Evolutionary conservation across 2,113 vertebrate species (phyloP).

Genomic region (Heteronetta atricapilla): DNA sequence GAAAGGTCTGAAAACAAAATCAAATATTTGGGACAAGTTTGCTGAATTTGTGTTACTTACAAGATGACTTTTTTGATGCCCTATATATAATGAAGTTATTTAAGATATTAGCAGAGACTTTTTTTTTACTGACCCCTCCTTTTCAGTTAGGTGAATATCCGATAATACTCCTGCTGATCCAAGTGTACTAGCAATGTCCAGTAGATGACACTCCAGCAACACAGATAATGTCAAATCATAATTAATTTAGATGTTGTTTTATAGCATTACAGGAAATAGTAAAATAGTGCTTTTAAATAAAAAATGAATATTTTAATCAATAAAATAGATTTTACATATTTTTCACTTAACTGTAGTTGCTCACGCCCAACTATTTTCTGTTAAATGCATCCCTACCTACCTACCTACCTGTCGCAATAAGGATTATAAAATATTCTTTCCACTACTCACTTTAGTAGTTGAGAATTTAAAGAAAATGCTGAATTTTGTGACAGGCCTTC

Average conservation of each 20-base stretch:
- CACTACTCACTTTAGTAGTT: background rate
- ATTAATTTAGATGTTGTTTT: rapidly evolving
- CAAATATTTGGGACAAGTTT: background rate
- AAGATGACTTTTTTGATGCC: background rate
- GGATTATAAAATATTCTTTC: background rate
- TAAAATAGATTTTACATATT: background rate
- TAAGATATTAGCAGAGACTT: background rate
- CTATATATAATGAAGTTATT: background rate
- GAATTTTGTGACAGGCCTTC: background rate
- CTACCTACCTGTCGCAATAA: rapidly evolving
- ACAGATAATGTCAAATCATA: rapidly evolving
- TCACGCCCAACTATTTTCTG: background rate
- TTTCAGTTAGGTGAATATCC: rapidly evolving
- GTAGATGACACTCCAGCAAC: background rate
- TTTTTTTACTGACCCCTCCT: rapidly evolving
- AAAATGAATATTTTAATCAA: rapidly evolving
- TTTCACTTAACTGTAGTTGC: background rate
- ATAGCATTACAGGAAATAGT: background rate
- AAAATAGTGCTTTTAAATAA: rapidly evolving
- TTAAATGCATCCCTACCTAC: too few relatives aligned
- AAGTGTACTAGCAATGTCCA: background rate
- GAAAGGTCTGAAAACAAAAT: background rate
- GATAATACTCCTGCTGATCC: too few relatives aligned
- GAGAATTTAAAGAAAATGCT: background rate
- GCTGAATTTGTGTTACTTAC: background rate